Conservation (phyloP, 2,888 invertebrate species). For the Ormyrus labotus region DNA sequence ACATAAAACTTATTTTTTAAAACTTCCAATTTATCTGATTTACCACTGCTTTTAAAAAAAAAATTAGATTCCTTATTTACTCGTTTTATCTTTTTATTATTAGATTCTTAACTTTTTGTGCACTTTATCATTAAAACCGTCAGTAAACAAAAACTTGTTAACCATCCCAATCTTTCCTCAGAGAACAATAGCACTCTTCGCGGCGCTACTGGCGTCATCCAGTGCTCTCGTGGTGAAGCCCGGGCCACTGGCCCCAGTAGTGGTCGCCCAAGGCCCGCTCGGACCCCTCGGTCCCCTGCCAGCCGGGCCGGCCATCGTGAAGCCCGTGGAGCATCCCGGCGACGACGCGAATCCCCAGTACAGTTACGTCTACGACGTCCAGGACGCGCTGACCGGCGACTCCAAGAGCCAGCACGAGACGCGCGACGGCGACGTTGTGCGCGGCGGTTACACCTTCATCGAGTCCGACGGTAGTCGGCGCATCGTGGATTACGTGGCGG, state of each 20-base stretch:
- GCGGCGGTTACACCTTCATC: conserved; percentile 75
- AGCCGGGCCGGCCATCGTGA: background rate
- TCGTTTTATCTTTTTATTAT: no score
- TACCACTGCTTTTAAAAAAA: no score
- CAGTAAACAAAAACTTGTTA: no score
- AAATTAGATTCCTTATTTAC: no score
- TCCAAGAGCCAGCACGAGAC: conserved; percentile 70
- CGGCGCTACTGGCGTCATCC: conserved; percentile 9
- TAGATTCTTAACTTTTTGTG: no score
- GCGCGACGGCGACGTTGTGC: conserved; percentile 70
- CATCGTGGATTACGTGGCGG: conserved; percentile 71
- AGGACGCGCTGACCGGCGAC: conserved; percentile 70
- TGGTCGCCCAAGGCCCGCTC: background rate
- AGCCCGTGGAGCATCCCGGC: background rate
- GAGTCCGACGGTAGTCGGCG: conserved; percentile 76
- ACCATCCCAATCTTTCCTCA: background rate
- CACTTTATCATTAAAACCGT: no score
- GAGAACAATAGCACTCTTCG: conserved; percentile 13
- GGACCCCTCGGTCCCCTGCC: background rate
- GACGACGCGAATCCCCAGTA: conserved; percentile 67
- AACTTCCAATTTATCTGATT: no score
- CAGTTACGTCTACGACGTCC: conserved; percentile 70
- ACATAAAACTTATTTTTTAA: no score
- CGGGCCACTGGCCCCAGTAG: background rate
- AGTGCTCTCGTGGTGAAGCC: conserved; percentile 33